Base-by-base conservation (phyloP, 1,140 invertebrate species). In the Choristoneura fumiferana region DNA sequence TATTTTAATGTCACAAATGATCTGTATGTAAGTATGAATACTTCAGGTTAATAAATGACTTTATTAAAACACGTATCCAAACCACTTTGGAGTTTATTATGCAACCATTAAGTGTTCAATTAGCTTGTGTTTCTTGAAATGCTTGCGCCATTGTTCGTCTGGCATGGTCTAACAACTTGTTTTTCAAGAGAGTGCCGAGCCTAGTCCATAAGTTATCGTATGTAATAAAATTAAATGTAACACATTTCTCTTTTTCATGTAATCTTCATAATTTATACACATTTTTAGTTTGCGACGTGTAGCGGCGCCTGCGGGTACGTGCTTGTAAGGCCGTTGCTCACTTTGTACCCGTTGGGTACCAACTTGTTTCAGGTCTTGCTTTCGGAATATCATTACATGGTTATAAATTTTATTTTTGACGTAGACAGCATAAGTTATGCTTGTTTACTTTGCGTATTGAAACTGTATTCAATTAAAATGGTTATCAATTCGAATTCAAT, bases 211-310 rank as follows among this genome's bases (percentile, higher is more conserved):
- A 89, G 77, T 89, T 89, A 87, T 89, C 81, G 84, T 80, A 73
- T 82, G 86, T 89, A 89, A 89, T 89, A 89, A 89, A 89, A 87
- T 89, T 89, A 89, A 89, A 87, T 89, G 84, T 87, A 89, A 84
- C 84, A 86, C 86, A 87, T 89, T 87, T 87, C 84, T 89, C 83
- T 89, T 87, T 89, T 84, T 84, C 84, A 82, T 84, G 78, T 86
- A 87, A 89, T 89, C 84, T 87, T 86, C 73, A 85, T 88, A 85
- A 87, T 88, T 88, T 88, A 87, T 85, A 83, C 69, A 80, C 71
- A 86, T 88, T 88, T 88, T 88, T 86, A 85, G 81, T 77, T 76
- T 58, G 81, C 76, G 81, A 78, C 69, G 73, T 75, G 73, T 72
- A 73, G 78, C 68, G 78, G 75, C 80, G 80, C 80, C 79, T 57